Evolutionary conservation across 2,888 invertebrate genomes (phyloP), one percentile per base, ranked within the genome.

Genomic region (Parnassius mnemosyne): DNA sequence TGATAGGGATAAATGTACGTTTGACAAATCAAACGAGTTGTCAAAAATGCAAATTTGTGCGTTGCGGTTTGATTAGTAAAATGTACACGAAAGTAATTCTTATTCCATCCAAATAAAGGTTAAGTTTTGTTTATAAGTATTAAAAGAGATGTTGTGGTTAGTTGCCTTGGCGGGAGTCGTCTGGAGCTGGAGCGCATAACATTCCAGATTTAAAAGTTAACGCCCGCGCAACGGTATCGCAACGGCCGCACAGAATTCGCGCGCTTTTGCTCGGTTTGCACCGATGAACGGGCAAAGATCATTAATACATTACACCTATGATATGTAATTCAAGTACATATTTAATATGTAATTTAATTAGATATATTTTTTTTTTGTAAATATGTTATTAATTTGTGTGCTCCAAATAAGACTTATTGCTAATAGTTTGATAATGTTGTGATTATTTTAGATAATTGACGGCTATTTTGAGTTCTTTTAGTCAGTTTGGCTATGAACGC

Each of bases 131-230:
- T 63, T 63, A 58, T 60, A 25, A 53, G 57, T 54, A 57, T 64
- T 46, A 57, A 62, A 57, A 66, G 62, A 65, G 57, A 65, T 57
- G 64, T 60, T 62, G 65, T 51, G 54, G 56, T 56, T 41, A 49
- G 61, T 20, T 43, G 58, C 68, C 70, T 68, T 69, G 71, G 72
- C 76, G 71, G 76, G 75, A 78, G 78, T 65, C 71, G 73, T 63
- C 68, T 69, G 64, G 66, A 63, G 67, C 68, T 69, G 64, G 66
- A 63, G 67, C 61, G 70, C 68, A 72, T 71, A 69, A 73, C 74
- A 80, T 82, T 80, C 82, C 82, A 80, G 82, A 81, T 83, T 83
- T 81, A 73, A 80, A 80, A 73, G 75, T 76, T 73, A 83, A 81
- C 81, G 76, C 79, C 78, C 72, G 69, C 78, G 71, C 79, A 83